Conservation (phyloP, 2,888 invertebrate genomes). For the Chrysolina oricalcia region DNA sequence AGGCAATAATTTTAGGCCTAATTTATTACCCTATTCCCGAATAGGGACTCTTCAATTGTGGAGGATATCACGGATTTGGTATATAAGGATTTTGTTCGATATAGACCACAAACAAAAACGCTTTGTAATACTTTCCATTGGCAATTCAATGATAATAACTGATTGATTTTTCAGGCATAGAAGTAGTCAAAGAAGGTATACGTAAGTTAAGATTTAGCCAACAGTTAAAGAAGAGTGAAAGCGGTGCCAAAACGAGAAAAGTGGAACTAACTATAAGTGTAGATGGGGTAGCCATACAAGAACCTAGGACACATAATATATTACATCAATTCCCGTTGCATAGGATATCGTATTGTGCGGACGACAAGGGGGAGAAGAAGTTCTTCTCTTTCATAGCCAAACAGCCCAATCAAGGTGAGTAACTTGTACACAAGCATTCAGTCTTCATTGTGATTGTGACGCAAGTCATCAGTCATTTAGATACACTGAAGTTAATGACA, state of each 20-base stretch:
- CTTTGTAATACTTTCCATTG: too few relatives aligned
- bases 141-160: background rate
- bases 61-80: too few relatives aligned
- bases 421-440: background rate
- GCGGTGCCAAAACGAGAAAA: constrained; percentile 91
- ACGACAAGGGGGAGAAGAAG: constrained; percentile 97
- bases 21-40: too few relatives aligned
- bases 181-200: constrained; percentile 98
- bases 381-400: constrained; percentile 97
- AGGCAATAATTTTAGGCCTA: too few relatives aligned
- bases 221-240: constrained; percentile 91
- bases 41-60: too few relatives aligned
- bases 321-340: constrained; percentile 97
- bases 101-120: background rate
- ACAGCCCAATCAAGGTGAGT: constrained; percentile 73
- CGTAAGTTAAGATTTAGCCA: constrained; percentile 95
- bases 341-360: constrained; percentile 98
- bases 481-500: too few relatives aligned
- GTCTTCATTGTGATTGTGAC: background rate
- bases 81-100: too few relatives aligned
- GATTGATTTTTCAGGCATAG: constrained; percentile 77
- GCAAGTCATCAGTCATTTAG: too few relatives aligned
- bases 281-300: constrained; percentile 94
- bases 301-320: constrained; percentile 84
- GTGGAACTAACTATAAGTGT: constrained; percentile 97